These are phyloP conservation scores for Thelaira solivaga DNA, from an alignment of 2,888 invertebrate genomes.

Conservation along the genomic window DNA sequence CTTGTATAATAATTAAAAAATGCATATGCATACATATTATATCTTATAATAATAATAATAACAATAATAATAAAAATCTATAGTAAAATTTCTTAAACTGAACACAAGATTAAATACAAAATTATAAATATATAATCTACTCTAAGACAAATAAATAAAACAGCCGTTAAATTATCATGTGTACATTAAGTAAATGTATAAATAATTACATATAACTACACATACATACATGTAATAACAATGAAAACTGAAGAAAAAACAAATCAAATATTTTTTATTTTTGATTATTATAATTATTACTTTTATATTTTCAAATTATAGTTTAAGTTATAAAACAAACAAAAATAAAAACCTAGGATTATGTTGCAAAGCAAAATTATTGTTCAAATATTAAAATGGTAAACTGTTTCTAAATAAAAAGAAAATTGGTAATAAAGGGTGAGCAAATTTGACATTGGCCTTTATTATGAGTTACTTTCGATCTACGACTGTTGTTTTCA, in stretches of 20 bases:
- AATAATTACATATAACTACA: too few species aligned
- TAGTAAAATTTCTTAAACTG: slow-evolving; percentile 62
- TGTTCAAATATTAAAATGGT: slow-evolving; percentile 39
- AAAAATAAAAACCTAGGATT: slow-evolving; percentile 26
- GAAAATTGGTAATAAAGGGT: too few species aligned
- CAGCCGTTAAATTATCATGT: slow-evolving; percentile 52
- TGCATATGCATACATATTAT: slow-evolving; percentile 50
- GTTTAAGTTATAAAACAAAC: slow-evolving; percentile 41
- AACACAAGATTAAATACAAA: slow-evolving; percentile 27
- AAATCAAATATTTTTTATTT: slow-evolving; percentile 44
- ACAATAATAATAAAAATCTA: slow-evolving; percentile 39
- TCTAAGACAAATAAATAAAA: slow-evolving; percentile 45
- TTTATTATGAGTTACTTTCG: slow-evolving; percentile 33
- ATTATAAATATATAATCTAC: slow-evolving; percentile 41
- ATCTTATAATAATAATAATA: too few species aligned
- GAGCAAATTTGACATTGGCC: slow-evolving; percentile 14
- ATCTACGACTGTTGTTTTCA: slow-evolving; percentile 48
- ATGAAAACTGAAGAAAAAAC: slow-evolving; percentile 13
- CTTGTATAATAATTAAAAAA: slow-evolving; percentile 53
- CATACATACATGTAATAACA: too few species aligned
- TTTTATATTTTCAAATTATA: slow-evolving; percentile 41
- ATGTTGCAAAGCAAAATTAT: slow-evolving; percentile 36
- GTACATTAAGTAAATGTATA: slow-evolving; percentile 57
- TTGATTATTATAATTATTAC: too few species aligned
- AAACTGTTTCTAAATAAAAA: slow-evolving; percentile 42